phyloP scores from a whole-genome alignment of 2,888 invertebrate species.

The Penaeus monodon region DNA sequence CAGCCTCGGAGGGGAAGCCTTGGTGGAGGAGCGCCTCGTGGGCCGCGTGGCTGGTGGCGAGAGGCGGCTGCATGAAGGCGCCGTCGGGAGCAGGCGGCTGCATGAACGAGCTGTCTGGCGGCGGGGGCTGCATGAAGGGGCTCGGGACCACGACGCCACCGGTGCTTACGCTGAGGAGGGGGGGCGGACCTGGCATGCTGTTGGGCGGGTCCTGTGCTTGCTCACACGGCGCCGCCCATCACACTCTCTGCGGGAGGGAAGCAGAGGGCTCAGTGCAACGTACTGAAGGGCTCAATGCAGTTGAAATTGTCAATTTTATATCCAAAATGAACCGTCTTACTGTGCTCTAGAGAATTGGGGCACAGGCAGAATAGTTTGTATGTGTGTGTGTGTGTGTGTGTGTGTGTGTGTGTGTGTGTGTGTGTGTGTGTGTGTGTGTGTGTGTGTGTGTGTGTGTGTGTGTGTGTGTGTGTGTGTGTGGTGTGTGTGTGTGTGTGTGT shows the following conservation, averaged over 20 bases:
- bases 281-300: no score
- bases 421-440: not conserved
- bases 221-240: slow-evolving; percentile 12
- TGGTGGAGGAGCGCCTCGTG: slow-evolving; percentile 52
- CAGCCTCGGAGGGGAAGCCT: slow-evolving; percentile 59
- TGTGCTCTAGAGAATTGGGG: no score
- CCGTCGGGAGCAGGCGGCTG: not conserved
- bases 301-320: no score
- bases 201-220: slow-evolving; percentile 3
- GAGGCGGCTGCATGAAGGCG: not conserved
- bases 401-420: not conserved
- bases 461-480: not conserved
- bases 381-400: no score
- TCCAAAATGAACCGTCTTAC: no score
- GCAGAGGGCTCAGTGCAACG: no score
- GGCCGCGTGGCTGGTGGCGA: not conserved
- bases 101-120: not conserved
- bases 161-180: slow-evolving; percentile 18
- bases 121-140: not conserved
- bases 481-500: no score
- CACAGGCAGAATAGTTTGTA: no score
- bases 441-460: not conserved
- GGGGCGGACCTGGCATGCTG: slow-evolving; percentile 42
- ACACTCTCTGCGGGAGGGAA: no score
- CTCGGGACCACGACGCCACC: slow-evolving; percentile 8